Evolutionary conservation across 2,888 invertebrate species (phyloP).

Genomic region (Drosophila kokeensis): DNA sequence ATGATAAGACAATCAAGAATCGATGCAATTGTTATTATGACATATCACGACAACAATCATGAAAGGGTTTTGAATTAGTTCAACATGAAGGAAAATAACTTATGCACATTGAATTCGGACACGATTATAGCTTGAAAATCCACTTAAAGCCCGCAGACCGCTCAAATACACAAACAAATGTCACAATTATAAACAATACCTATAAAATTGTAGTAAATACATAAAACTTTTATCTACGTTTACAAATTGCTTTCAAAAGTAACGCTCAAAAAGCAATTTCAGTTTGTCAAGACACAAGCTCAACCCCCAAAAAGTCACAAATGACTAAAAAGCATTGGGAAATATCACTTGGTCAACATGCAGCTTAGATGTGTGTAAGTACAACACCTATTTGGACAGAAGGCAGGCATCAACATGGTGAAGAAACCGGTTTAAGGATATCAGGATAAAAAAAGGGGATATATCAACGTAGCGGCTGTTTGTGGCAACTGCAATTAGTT

Average conservation of each 20-base stretch:
- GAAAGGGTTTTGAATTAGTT: background rate
- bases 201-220: background rate
- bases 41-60: background rate
- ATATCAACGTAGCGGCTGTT: constrained; percentile 20
- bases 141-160: background rate
- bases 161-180: background rate
- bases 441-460: constrained; percentile 5
- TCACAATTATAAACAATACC: background rate
- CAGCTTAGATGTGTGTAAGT: constrained; percentile 1
- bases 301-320: constrained; percentile 13
- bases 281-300: constrained; percentile 9
- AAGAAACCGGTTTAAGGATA: constrained; percentile 52
- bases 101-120: background rate
- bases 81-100: background rate
- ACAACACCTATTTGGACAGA: constrained; percentile 36
- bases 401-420: constrained; percentile 4
- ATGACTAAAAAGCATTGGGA: constrained; percentile 11
- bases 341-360: constrained; percentile 13
- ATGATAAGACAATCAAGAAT: background rate
- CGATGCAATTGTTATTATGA: background rate
- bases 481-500: constrained; percentile 74
- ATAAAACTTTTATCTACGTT: background rate
- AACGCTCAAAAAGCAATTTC: constrained; percentile 23
- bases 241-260: constrained; percentile 15
- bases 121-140: background rate